Evolutionary conservation across 1,140 invertebrate genomes (phyloP), one percentile per base, ranked within the genome.

Genomic region (Nasonia vitripennis): DNA sequence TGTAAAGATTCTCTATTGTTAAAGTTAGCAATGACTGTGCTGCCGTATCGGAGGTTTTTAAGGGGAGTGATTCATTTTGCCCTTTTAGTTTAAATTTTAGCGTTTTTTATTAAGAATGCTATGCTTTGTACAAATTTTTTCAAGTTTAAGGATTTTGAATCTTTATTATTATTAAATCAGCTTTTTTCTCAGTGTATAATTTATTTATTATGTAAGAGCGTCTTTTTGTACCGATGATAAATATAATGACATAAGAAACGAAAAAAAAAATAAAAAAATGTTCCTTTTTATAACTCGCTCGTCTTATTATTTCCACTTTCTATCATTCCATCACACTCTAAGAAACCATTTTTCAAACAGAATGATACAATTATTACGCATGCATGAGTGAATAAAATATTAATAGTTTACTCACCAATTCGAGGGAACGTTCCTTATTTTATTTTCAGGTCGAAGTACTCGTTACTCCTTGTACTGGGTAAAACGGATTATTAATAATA

Each of bases 161-260:
- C 62, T 79, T 62, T 67, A 77, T 14, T 73, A 79, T 37, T 4
- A 74, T 79, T 73, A 45, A 79, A 73, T 81, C 67, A 71, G 74
- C 70, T 79, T 79, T n/a, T 80, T 12, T 80, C 23, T 89, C 78
- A 87, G 87, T 91, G 89, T 93, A 27, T 27, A 92, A 93, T 89
- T 93, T 93, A 93, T 93, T 93, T 93, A 93, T 93, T 93, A 92
- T 93, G 90, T 93, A 92, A 93, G 92, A 83, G 92, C 87, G 91
- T 92, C 91, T 93, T 91, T 93, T 93, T 92, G 88, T 93, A 93
- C 91, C 91, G 23, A 85, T 75, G 62, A 75, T 45, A 84, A 84
- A 68, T 27, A 74, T 85, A 85, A 85, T 74, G 70, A 27, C 79
- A 23, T 70, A 78, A 84, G 82, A 84, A 84, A 85, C 55, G 31